phyloP scores from a whole-genome alignment of 2,797 vertebrate species.

The Trachops cirrhosus region DNA sequence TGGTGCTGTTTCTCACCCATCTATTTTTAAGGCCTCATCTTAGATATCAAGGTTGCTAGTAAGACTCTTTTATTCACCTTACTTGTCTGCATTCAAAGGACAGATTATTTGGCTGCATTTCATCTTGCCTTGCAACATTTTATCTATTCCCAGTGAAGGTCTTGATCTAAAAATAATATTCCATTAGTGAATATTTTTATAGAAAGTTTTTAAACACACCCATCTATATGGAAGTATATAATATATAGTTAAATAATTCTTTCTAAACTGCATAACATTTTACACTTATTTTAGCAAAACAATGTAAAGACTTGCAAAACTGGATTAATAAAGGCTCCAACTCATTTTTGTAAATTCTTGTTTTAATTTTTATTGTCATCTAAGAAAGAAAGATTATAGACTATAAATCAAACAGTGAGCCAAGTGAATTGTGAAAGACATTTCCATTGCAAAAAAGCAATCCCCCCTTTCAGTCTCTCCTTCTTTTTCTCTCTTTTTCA shows the following conservation, averaged over 20 bases:
- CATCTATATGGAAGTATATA: background rate
- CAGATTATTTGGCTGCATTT: background rate
- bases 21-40: background rate
- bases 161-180: slow-evolving; percentile 18
- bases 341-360: background rate
- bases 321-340: background rate
- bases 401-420: slow-evolving; percentile 8
- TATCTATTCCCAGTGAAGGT: background rate
- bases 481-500: background rate
- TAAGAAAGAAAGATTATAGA: background rate
- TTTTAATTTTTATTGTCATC: background rate
- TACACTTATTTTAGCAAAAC: background rate
- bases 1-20: background rate
- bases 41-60: background rate
- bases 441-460: background rate
- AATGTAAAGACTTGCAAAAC: background rate
- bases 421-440: slow-evolving; percentile 34
- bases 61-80: background rate
- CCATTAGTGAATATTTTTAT: background rate
- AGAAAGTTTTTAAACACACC: background rate
- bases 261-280: background rate
- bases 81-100: background rate
- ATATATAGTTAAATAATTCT: background rate
- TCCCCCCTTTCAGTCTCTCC: background rate
- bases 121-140: background rate